These are phyloP conservation scores for Falco biarmicus DNA, from an alignment of 2,797 vertebrate genomes.

Conservation along the genomic window DNA sequence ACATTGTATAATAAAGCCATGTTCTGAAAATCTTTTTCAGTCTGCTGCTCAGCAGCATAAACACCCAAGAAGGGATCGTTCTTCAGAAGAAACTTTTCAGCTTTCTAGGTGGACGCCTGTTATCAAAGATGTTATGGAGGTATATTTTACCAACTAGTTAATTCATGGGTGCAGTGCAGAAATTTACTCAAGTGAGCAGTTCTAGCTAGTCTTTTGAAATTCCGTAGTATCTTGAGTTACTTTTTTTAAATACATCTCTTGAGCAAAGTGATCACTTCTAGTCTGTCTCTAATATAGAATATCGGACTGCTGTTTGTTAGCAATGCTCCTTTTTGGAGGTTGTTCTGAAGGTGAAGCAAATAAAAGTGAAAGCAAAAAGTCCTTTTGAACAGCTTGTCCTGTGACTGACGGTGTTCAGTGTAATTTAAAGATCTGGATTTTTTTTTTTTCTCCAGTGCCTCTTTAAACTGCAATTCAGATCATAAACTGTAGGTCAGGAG, in stretches of 20 bases:
- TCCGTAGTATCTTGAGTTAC: not conserved
- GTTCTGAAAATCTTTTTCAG: conserved; percentile 24
- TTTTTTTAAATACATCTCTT: not conserved
- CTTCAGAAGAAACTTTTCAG: conserved; percentile 88
- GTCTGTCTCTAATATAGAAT: not conserved
- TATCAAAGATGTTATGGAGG: conserved; percentile 98
- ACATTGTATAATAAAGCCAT: not conserved
- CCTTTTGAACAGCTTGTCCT: not conserved
- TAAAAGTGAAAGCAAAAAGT: not conserved
- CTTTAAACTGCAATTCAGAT: not conserved
- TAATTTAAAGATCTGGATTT: not conserved
- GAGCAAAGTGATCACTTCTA: not conserved
- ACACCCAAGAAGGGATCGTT: conserved; percentile 85
- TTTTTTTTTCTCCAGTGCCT: accelerated
- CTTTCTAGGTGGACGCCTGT: conserved; percentile 95
- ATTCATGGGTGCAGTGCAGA: not conserved
- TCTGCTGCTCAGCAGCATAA: conserved; percentile 76
- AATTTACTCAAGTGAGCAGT: not conserved
- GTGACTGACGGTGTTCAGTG: not conserved
- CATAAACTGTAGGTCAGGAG: not conserved
- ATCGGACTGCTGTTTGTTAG: not conserved
- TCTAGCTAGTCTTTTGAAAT: not conserved
- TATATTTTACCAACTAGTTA: conserved; percentile 54
- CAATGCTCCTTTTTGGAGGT: not conserved
- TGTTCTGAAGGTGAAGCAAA: not conserved